Evolutionary conservation across 2,888 invertebrate genomes (phyloP), one percentile per base, ranked within the genome.

Genomic region (Zelleria hepariella): DNA sequence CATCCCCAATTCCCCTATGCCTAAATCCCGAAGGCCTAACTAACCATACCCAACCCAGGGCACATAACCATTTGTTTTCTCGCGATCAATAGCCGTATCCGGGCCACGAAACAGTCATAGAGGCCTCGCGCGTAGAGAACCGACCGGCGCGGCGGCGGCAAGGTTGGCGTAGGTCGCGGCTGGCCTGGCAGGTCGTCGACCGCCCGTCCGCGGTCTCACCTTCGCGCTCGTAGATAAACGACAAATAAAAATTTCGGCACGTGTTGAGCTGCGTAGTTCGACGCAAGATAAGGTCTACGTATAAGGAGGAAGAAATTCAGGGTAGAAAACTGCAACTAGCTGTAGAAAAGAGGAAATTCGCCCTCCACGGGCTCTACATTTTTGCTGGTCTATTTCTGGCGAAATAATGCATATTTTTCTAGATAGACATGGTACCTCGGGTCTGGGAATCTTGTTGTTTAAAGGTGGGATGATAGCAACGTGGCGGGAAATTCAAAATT

Each of bases 161-260:
- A 66, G 66, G 66, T 66, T 66, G 64, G 10, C 49, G 66, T 66
- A 66, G 66, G 66, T 66, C 64, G 61, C 58, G 62, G 61, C 61
- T 61, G n/a, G n/a, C 47, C 60, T 27, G 20, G 25, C 25, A 75
- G 86, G 83, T 83, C 83, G 76, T 62, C 80, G 86, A 81, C 86
- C 88, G 87, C 66, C 62, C 73, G 87, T 64, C 86, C 85, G 81
- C 68, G 70, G 75, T 72, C 68, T 87, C 86, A 88, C 88, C 88
- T 88, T 84, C 62, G 48, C 18, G 86, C 86, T 83, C 74, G 73
- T 81, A 85, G 86, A 85, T 82, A 84, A 85, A 81, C 82, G 82
- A 75, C 81, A 48, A 54, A 55, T 52, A 78, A 78, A 15, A 42
- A 42, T 42, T 78, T 74, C 71, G 80, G 54, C 58, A 52, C 53